phyloP scores from a whole-genome alignment of 2,797 vertebrate species.

The Coilia nasus region DNA sequence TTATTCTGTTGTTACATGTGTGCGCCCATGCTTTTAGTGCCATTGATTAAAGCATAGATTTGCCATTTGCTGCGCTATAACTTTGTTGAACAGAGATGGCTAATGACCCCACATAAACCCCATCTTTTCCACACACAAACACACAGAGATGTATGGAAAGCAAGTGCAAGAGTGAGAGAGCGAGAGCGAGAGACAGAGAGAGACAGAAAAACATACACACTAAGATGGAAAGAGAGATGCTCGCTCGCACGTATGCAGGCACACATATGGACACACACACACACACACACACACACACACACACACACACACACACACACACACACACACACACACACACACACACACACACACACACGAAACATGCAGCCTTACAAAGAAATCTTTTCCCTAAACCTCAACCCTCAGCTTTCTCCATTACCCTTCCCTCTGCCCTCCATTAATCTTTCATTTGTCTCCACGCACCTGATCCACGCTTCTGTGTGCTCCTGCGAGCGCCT shows the following conservation, averaged over 20 bases:
- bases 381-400: conserved; percentile 37
- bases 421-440: conserved; percentile 46
- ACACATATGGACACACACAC: neutral
- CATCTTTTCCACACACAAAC: conserved; percentile 5
- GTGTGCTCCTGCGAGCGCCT: neutral
- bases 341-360: neutral
- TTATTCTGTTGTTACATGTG: neutral
- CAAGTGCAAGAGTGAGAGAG: neutral
- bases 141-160: neutral
- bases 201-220: too few species aligned
- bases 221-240: too few species aligned
- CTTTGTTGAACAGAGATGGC: neutral
- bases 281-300: conserved; percentile 13
- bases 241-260: neutral
- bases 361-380: neutral
- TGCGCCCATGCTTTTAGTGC: neutral
- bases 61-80: conserved; percentile 14
- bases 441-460: conserved; percentile 47
- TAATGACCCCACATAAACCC: conserved; percentile 5
- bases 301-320: conserved; percentile 6
- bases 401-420: conserved; percentile 36
- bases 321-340: conserved; percentile 9
- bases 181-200: too few species aligned
- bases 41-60: conserved; percentile 24
- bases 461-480: conserved; percentile 31